These are phyloP conservation scores for Bos javanicus DNA, from an alignment of 2,113 vertebrate genomes.

Conservation along the genomic window DNA sequence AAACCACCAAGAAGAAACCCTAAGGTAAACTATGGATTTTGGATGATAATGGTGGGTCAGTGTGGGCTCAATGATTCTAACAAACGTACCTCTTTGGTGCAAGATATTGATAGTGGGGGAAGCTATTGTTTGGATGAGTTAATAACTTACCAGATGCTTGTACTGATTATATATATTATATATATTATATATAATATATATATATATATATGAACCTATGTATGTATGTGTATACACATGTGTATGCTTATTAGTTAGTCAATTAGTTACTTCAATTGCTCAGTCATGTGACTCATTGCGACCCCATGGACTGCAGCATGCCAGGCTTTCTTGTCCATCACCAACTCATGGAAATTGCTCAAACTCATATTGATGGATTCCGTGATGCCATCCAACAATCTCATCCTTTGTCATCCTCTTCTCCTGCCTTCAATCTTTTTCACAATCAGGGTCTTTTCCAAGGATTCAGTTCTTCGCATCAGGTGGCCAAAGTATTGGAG, in stretches of 20 bases:
- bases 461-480: no score
- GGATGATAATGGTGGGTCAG: neutral
- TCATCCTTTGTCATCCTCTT: neutral
- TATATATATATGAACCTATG: rapidly evolving
- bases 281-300: rapidly evolving
- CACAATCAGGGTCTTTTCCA: no score
- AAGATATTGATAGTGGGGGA: neutral
- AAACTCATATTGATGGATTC: neutral
- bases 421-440: no score
- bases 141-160: neutral
- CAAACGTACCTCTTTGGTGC: no score
- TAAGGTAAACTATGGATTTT: neutral
- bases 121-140: neutral
- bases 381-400: neutral
- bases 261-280: neutral
- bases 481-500: no score
- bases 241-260: neutral
- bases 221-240: rapidly evolving
- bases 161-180: neutral
- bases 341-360: neutral
- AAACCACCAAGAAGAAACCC: neutral
- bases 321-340: neutral
- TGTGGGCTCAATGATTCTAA: neutral
- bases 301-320: neutral
- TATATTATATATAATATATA: no score